Conservation (phyloP, 2,888 invertebrate genomes). For the Creontiades dilutus region DNA sequence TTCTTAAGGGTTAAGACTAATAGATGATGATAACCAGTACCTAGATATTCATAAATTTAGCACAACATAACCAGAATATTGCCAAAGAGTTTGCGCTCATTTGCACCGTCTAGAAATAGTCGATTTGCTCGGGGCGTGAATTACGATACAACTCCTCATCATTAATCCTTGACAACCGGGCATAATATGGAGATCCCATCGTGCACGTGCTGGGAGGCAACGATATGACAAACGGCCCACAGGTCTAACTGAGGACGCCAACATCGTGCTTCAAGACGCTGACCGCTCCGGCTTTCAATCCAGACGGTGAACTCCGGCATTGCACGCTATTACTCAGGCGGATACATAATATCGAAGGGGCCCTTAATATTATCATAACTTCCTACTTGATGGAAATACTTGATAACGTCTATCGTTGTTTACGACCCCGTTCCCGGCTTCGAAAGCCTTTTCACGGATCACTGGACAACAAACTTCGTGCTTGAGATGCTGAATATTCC, state of each 20-base stretch:
- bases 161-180: not conserved
- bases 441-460: conserved; percentile 1
- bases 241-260: not conserved
- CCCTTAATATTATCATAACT: conserved; percentile 36
- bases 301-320: not conserved
- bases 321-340: conserved; percentile 19
- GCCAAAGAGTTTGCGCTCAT: too few relatives aligned
- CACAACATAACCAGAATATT: too few relatives aligned
- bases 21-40: too few relatives aligned
- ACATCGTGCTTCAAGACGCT: conserved; percentile 3
- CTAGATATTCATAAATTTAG: too few relatives aligned
- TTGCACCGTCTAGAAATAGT: too few relatives aligned
- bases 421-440: conserved; percentile 22
- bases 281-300: not conserved
- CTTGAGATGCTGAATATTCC: conserved; percentile 34
- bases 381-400: conserved; percentile 16
- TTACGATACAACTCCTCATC: not conserved
- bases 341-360: conserved; percentile 40
- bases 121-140: not conserved
- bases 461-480: conserved; percentile 27
- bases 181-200: not conserved
- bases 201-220: not conserved
- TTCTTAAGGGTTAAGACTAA: too few relatives aligned
- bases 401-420: conserved; percentile 24
- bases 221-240: not conserved